Conservation (phyloP, 2,888 invertebrate species). For the Seladonia tumulorum region DNA sequence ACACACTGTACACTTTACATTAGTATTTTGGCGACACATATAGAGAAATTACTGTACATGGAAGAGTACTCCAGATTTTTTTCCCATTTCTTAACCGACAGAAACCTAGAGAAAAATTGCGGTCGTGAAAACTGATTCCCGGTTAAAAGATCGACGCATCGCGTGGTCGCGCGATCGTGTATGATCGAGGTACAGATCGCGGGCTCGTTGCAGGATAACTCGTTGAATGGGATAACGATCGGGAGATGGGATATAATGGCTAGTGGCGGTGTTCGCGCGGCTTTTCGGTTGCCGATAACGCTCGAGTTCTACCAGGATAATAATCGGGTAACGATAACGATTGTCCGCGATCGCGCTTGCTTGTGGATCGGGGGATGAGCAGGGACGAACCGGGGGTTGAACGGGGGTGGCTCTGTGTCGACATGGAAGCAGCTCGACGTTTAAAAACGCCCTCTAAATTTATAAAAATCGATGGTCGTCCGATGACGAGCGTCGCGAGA, state of each 20-base stretch:
- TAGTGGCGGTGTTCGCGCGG: slow-evolving; percentile 10
- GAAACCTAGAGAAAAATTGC: neutral
- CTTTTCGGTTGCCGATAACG: slow-evolving; percentile 18
- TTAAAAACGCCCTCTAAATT: slow-evolving; percentile 7
- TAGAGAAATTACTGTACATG: neutral
- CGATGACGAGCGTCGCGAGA: neutral
- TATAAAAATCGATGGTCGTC: slow-evolving; percentile 23
- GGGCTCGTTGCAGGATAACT: neutral
- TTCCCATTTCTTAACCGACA: neutral
- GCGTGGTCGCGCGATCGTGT: neutral
- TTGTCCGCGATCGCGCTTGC: neutral
- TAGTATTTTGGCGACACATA: too few species aligned
- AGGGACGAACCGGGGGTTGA: neutral
- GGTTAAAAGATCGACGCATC: neutral
- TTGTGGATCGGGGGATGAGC: neutral
- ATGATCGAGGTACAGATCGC: neutral
- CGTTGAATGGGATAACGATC: slow-evolving; percentile 8
- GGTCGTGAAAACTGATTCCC: too few species aligned
- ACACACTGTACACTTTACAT: too few species aligned
- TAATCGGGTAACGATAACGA: slow-evolving; percentile 15
- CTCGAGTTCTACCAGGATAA: slow-evolving; percentile 3
- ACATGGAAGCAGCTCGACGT: neutral
- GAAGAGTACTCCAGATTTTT: neutral
- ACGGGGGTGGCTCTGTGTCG: neutral
- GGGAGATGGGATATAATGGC: slow-evolving; percentile 8